These are phyloP conservation scores for Aythya baeri DNA, from an alignment of 2,113 vertebrate species.

Conservation along the genomic window DNA sequence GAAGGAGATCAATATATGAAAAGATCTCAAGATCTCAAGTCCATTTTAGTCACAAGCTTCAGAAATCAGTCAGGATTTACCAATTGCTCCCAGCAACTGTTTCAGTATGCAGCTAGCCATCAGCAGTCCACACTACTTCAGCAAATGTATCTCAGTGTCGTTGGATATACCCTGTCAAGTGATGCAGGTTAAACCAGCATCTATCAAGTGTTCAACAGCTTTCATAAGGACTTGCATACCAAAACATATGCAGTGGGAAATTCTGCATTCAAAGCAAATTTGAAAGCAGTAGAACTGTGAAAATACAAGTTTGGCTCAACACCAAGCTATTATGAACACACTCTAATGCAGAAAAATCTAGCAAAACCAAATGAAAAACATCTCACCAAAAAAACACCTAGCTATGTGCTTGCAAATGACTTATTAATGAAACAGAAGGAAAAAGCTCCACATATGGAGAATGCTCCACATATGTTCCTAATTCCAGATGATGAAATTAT, in stretches of 20 bases:
- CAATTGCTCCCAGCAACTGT: background rate
- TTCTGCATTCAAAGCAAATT: background rate
- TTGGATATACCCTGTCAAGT: background rate
- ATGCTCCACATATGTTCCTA: background rate
- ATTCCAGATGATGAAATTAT: background rate
- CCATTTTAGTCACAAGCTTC: background rate
- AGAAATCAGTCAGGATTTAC: background rate
- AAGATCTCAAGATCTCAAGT: background rate
- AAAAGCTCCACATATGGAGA: background rate
- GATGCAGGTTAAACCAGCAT: background rate
- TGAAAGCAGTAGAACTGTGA: background rate
- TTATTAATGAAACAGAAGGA: background rate
- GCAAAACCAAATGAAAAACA: background rate
- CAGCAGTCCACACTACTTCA: background rate
- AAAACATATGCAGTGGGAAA: background rate
- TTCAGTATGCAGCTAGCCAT: background rate
- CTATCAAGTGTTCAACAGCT: background rate
- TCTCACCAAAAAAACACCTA: background rate
- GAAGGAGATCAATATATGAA: background rate
- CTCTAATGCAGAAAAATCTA: background rate
- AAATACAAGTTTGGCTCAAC: background rate
- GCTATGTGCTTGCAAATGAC: background rate
- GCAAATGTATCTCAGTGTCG: background rate
- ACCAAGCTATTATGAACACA: background rate
- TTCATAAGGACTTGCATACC: background rate